Evolutionary conservation across 2,113 vertebrate species (phyloP), one percentile per base, ranked within the genome.

Genomic region (Albula goreensis): DNA sequence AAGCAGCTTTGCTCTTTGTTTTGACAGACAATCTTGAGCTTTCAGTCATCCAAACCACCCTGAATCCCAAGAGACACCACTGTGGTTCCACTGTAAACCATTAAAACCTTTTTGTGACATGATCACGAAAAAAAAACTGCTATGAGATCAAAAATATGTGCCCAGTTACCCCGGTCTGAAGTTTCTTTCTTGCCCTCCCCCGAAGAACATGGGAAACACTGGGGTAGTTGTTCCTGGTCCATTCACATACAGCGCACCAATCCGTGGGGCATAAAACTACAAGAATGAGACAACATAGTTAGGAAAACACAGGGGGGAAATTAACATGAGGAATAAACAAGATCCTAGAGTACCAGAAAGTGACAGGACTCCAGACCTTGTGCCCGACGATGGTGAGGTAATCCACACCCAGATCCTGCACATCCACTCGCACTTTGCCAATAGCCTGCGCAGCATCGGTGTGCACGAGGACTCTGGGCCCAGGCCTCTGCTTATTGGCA

Each of bases 351-450:
- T 3, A 52, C 17, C 15, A 51, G 11, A n/a, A 25, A 57, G 60
- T 66, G 19, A 83, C 3, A 31, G 19, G 66, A 82, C n/a, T 83
- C 25, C 49, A 6, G 77, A 98, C 98, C 97, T 99, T 99, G 94
- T 99, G 98, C 15, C 98, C 98, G 80, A 99, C 98, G 0, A 99
- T 90, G 5, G 98, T 99, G 63, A 99, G 94, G 88, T 97, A 99
- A 93, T 99, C 96, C 93, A 98, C 97, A 0, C 94, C 96, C 82
- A 99, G 95, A 6, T 97, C 97, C 80, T 91, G 92, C 83, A 96
- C 96, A 0, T 99, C 95, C 60, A 99, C 97, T 0, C 6, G 91
- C 63, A 95, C 93, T 85, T 99, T 99, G n/a, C 98, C 98, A 53
- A 99, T 87, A 80, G 97, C 97, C 94, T 99, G 98, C 0, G 98